Base-by-base conservation (phyloP, 1,140 invertebrate species). In the Zaprionus davidi region DNA sequence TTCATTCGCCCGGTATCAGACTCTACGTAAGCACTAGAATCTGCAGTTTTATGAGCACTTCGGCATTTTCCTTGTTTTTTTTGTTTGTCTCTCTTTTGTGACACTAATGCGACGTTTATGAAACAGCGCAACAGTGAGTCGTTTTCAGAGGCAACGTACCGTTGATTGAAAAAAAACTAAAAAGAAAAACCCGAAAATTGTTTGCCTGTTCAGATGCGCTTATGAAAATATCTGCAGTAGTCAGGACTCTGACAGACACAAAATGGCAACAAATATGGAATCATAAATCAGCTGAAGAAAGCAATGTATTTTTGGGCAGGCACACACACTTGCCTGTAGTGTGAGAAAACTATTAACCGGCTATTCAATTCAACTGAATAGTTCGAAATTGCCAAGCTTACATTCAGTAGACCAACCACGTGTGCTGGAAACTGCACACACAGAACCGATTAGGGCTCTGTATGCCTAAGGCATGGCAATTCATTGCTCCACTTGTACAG, bases 71-170 rank as follows among this genome's bases (percentile, higher is more conserved):
- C 11, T 41, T 57, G 7, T 38, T 28, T 36, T 31, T 62, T 60
- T 64, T 53, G 22, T 31, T 31, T 6, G 7, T 31, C n/a, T 0
- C n/a, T 17, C n/a, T n/a, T 68, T 59, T 51, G 67, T 81, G 85
- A 88, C 84, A 90, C 81, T 88, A 88, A 88, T 88, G 75, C 81
- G 85, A 88, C 81, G 85, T 79, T 88, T 88, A 90, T 88, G 71
- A 90, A 90, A 90, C 59, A 81, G 79, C 75, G 65, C 71, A 65
- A 49, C 44, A 76, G 60, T 55, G 36, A 84, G 69, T 69, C 62
- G 64, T 41, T 36, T 55, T 69, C 77, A 78, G 64, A 20, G 56
- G 20, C 62, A 70, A 55, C 24, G 49, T 46, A 55, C 65, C 36
- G 58, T 34, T 55, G 59, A 41, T 71, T 66, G 62, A 38, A 72